phyloP scores from a whole-genome alignment of 2,888 invertebrate species.

The Drosophila suboccidentalis region DNA sequence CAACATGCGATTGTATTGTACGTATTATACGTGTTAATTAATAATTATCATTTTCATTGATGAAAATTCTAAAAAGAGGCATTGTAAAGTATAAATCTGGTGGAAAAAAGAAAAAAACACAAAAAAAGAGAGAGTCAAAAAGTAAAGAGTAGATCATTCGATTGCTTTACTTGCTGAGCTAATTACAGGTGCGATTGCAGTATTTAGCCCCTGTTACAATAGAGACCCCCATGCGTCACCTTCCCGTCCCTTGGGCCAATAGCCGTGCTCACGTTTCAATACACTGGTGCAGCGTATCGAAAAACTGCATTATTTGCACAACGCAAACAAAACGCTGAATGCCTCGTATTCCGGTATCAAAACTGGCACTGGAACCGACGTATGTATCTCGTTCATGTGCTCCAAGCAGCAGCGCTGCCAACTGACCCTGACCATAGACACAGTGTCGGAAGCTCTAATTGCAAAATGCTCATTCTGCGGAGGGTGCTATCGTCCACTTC shows the following conservation, averaged over 20 bases:
- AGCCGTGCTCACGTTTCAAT: constrained; percentile 62
- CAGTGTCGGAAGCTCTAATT: constrained; percentile 47
- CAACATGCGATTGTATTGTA: too few relatives aligned
- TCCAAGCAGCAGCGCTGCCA: constrained; percentile 13
- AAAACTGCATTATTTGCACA: constrained; percentile 44
- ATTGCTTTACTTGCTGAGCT: background rate
- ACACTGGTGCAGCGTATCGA: constrained; percentile 59
- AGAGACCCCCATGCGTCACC: constrained; percentile 33
- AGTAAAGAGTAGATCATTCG: background rate
- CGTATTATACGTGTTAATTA: too few relatives aligned
- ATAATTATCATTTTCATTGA: background rate
- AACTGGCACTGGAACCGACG: constrained; percentile 11
- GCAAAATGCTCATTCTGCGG: constrained; percentile 31
- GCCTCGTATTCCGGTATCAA: constrained; percentile 15
- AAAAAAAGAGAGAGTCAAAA: background rate
- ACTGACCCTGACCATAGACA: constrained; percentile 76
- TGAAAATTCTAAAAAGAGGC: background rate
- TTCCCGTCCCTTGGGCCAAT: constrained; percentile 27
- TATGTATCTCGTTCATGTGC: constrained; percentile 45
- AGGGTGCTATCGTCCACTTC: background rate
- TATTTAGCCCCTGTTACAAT: constrained; percentile 17
- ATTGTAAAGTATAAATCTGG: background rate
- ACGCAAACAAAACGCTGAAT: constrained; percentile 39
- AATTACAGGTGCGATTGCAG: constrained; percentile 8
- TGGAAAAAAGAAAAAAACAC: background rate